Evolutionary conservation across 2,797 vertebrate genomes (phyloP), one percentile per base, ranked within the genome.

Genomic region (Melopsittacus undulatus): DNA sequence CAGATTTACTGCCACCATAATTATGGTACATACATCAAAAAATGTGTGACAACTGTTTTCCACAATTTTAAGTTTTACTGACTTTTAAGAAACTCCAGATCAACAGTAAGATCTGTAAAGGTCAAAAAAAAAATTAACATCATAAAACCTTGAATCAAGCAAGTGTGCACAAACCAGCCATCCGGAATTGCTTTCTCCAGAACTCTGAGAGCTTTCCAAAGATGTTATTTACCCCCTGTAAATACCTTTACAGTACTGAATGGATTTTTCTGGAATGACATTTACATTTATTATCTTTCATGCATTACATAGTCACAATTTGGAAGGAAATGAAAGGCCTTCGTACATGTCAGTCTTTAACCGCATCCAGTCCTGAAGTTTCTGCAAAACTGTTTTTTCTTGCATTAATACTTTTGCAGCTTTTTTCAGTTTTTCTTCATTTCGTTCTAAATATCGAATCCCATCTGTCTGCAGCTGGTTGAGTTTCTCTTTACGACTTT

Each of bases 401-500:
- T 97, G 98, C 54, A 93, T 97, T 95, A 99, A 97, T 95, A 98
- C 98, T 95, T 96, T 94, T 63, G 98, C 98, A 48, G 98, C 98
- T 97, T 98, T 99, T 93, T 95, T 98, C 94, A 99, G 97, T 97
- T 99, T 99, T 83, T 98, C 98, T 97, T 99, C 98, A 67, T 99
- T 99, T 95, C 99, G 97, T 96, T 99, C 98, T 92, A 99, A 98
- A 91, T 99, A 99, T 18, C 95, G 98, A 75, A 97, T 52, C n/a
- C 98, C 98, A 95, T 99, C 99, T 6, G 97, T 97, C 97, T 98
- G 98, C 95, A 99, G 98, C 92, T 98, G 97, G 96, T 94, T 98
- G 51, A 99, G 98, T 77, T 99, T 99, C 97, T 99, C 99, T 11
- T 98, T 98, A 24, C 99, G 98, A 96, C 97, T 99, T 95, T 99